Percentiles rank a stretch among this genome's conserved stretches.
phyloP scores from a whole-genome alignment of 2,113 vertebrate species.

The Strix uralensis region DNA sequence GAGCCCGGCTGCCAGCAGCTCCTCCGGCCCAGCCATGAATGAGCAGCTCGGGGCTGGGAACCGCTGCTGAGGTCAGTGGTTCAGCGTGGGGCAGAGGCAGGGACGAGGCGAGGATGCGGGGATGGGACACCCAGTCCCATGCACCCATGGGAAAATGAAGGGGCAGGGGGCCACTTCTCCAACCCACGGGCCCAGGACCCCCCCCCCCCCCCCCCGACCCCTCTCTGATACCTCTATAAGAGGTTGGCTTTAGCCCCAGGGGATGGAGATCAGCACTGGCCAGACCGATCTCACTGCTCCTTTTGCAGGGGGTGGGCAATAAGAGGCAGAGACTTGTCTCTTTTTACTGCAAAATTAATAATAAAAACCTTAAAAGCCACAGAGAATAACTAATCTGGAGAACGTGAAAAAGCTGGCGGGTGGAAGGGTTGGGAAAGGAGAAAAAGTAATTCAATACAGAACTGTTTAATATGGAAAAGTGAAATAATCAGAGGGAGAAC shows the following conservation, averaged over 20 bases:
- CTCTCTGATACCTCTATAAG: fast-evolving
- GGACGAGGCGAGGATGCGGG: fast-evolving
- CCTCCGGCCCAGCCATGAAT: neutral
- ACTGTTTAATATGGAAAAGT: constrained; percentile 15
- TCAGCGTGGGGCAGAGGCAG: neutral
- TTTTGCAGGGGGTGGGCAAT: neutral
- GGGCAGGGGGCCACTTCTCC: neutral
- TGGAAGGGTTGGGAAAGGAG: neutral
- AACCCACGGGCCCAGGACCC: fast-evolving
- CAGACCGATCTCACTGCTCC: fast-evolving
- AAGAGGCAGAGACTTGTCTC: neutral
- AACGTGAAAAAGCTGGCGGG: neutral
- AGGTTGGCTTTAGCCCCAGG: neutral
- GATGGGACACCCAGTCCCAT: neutral
- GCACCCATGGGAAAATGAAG: neutral
- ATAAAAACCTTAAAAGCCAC: neutral
- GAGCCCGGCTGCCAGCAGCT: constrained; percentile 25
- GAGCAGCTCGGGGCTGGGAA: neutral
- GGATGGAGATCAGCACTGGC: neutral
- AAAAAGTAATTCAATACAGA: neutral
- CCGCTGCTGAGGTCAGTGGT: neutral
- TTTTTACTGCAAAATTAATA: neutral
- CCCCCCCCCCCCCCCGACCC: neutral
- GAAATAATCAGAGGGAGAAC: neutral
- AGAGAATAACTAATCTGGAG: neutral